Conservation (phyloP, 53 echinoderm and acorn worm genomes). For the Astropecten irregularis region DNA sequence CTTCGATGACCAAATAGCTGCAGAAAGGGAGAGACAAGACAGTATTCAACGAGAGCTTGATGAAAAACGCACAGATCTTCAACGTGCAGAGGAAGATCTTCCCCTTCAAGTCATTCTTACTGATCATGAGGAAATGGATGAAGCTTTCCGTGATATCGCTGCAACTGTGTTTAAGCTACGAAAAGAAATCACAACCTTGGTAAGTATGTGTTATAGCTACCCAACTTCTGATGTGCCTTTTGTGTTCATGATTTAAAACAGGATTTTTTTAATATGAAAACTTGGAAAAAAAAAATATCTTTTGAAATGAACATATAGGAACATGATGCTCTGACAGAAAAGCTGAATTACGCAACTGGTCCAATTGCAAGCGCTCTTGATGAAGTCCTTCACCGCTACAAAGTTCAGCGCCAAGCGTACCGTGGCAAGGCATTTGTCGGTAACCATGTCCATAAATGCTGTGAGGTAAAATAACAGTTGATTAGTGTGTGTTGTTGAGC, state of each 20-base stretch:
- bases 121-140: not conserved
- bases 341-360: conserved; percentile 21
- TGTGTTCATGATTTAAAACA: not conserved
- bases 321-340: not conserved
- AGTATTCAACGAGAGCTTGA: not conserved
- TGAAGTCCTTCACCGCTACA: not conserved
- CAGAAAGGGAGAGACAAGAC: not conserved
- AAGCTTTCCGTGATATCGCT: not conserved
- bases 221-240: not conserved
- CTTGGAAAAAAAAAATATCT: not conserved
- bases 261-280: not conserved
- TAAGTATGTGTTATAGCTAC: not conserved
- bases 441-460: conserved; percentile 35
- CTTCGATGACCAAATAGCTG: not conserved
- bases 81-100: not conserved
- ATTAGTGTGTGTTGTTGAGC: not conserved
- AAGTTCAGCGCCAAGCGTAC: conserved; percentile 28
- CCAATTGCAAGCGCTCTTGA: conserved; percentile 16
- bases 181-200: not conserved
- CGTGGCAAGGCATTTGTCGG: conserved; percentile 47
- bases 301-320: not conserved
- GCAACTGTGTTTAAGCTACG: not conserved
- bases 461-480: conserved; percentile 32
- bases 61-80: not conserved
- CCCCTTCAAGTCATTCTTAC: not conserved